A percentile compares a stretch with the other conserved stretches of the same genome.
These are phyloP conservation scores for Ibidorhyncha struthersii DNA, from an alignment of 2,113 vertebrate genomes.

Conservation along the genomic window DNA sequence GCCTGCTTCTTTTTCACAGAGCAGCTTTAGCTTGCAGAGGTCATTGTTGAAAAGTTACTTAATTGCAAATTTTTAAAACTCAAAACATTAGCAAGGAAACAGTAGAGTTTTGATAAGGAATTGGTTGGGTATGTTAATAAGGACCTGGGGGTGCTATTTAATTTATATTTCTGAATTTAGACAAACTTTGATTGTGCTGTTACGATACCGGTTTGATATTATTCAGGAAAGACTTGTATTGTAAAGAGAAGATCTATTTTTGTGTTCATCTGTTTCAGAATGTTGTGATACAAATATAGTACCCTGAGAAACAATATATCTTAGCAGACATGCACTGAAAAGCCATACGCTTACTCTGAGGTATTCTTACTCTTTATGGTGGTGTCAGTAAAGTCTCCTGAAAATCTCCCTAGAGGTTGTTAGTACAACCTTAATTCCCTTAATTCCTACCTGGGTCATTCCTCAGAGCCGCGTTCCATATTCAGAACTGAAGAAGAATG, in stretches of 20 bases:
- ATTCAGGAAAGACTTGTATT: neutral
- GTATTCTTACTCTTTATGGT: neutral
- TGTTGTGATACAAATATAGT: neutral
- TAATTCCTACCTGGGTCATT: neutral
- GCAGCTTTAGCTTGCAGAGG: neutral
- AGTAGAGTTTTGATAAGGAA: neutral
- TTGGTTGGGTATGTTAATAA: neutral
- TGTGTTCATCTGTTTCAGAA: neutral
- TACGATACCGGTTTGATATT: neutral
- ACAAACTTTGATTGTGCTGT: neutral
- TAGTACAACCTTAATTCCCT: neutral
- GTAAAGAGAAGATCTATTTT: neutral
- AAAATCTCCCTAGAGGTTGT: neutral
- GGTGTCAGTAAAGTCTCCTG: neutral
- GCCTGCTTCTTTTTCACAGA: neutral
- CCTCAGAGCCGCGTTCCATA: neutral
- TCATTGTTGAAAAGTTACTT: neutral
- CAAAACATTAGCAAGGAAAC: neutral
- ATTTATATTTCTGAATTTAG: neutral
- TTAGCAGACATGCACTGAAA: neutral
- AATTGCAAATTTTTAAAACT: neutral
- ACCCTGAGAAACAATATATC: neutral
- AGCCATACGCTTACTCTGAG: neutral
- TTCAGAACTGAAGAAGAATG: neutral
- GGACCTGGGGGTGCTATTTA: neutral